Conservation (phyloP, 2,113 vertebrate genomes). For the Lepus europaeus region DNA sequence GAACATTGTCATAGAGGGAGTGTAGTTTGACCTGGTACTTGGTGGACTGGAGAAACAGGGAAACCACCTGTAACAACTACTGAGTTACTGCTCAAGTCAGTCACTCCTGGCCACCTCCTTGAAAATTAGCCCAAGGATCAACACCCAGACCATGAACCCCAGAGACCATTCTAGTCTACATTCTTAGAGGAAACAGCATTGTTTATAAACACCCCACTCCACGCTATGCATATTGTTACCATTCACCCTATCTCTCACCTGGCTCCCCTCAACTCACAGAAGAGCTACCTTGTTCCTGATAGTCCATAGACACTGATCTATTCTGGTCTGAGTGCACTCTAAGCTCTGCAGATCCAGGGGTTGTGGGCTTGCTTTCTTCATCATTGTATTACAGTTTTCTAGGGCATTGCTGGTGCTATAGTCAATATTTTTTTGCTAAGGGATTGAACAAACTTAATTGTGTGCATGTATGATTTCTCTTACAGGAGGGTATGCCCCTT, state of each 20-base stretch:
- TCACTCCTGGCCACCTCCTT: no score
- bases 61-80: background rate
- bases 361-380: background rate
- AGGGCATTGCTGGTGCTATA: background rate
- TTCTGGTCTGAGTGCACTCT: background rate
- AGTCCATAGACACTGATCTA: background rate
- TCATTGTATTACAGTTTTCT: background rate
- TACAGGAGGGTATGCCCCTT: background rate
- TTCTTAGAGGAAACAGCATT: background rate
- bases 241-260: background rate
- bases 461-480: background rate
- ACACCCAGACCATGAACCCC: background rate
- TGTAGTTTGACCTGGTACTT: background rate
- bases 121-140: background rate
- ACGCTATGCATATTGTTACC: background rate
- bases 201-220: background rate
- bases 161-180: background rate
- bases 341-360: background rate
- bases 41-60: background rate
- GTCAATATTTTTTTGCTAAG: background rate
- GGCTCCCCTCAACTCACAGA: background rate
- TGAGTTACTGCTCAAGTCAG: background rate
- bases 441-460: background rate
- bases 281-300: background rate
- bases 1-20: background rate